Evolutionary conservation across 1,140 invertebrate species (phyloP).

Genomic region (Pogonomyrmex californicus): DNA sequence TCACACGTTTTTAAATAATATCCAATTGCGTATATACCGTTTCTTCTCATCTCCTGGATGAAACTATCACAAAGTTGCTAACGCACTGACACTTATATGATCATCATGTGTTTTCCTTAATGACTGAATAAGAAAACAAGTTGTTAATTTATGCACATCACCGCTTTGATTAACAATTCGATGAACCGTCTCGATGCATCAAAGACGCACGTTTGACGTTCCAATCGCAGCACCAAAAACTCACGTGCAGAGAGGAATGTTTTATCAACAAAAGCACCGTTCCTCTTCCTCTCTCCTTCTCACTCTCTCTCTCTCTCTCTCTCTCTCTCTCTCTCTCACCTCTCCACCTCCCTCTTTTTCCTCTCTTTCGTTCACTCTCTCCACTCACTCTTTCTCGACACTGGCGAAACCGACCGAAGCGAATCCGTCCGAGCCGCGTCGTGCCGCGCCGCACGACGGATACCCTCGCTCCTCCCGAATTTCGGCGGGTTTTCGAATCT

Average conservation of each 20-base stretch:
- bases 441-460: neutral
- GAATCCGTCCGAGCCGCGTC: conserved; percentile 37
- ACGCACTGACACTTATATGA: neutral
- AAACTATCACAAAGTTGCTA: neutral
- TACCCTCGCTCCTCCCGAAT: neutral
- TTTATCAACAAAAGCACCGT: conserved; percentile 34
- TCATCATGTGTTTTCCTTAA: neutral
- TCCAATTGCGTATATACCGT: neutral
- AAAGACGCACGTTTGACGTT: conserved; percentile 9
- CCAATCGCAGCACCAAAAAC: conserved; percentile 26
- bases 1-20: neutral
- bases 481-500: conserved; percentile 50
- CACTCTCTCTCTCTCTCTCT: neutral
- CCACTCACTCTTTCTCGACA: neutral
- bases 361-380: neutral
- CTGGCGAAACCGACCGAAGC: conserved; percentile 50
- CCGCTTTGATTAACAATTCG: neutral
- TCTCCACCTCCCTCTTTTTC: no score
- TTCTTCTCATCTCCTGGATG: neutral
- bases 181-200: neutral
- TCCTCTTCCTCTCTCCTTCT: conserved; percentile 26
- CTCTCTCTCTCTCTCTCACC: conserved; percentile 3
- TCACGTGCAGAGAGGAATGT: neutral
- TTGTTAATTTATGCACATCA: neutral
- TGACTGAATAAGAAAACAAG: neutral